These are phyloP conservation scores for Entomobrya proxima DNA, from an alignment of 2,888 invertebrate species.

Conservation along the genomic window DNA sequence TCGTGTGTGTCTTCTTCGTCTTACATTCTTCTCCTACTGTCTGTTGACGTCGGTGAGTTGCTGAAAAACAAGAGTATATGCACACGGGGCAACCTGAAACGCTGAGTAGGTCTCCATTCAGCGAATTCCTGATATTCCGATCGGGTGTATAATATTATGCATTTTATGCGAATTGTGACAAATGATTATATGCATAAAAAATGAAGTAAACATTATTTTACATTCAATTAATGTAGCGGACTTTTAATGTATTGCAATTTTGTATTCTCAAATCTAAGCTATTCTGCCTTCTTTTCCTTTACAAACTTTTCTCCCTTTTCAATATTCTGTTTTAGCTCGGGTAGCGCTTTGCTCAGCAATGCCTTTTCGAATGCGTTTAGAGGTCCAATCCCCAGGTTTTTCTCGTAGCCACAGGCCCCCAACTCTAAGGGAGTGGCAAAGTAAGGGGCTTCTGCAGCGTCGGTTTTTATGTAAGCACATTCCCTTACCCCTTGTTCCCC, in stretches of 20 bases:
- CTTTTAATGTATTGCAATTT: too few species aligned
- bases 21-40: too few species aligned
- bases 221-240: too few species aligned
- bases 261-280: neutral
- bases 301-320: slow-evolving; percentile 95
- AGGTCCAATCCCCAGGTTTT: slow-evolving; percentile 93
- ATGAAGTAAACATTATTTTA: too few species aligned
- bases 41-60: too few species aligned
- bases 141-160: too few species aligned
- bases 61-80: too few species aligned
- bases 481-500: slow-evolving; percentile 93
- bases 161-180: too few species aligned
- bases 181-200: too few species aligned
- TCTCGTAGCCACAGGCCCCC: slow-evolving; percentile 89
- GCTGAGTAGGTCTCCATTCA: too few species aligned
- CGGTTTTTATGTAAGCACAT: slow-evolving; percentile 93
- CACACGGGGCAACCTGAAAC: too few species aligned
- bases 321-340: slow-evolving; percentile 95
- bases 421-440: slow-evolving; percentile 94
- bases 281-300: slow-evolving; percentile 77
- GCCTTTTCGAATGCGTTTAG: slow-evolving; percentile 89
- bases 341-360: slow-evolving; percentile 90
- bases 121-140: too few species aligned
- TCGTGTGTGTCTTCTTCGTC: neutral
- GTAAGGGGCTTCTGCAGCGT: slow-evolving; percentile 91